phyloP scores from a whole-genome alignment of 2,888 invertebrate species.

The Drosophila emarginata region DNA sequence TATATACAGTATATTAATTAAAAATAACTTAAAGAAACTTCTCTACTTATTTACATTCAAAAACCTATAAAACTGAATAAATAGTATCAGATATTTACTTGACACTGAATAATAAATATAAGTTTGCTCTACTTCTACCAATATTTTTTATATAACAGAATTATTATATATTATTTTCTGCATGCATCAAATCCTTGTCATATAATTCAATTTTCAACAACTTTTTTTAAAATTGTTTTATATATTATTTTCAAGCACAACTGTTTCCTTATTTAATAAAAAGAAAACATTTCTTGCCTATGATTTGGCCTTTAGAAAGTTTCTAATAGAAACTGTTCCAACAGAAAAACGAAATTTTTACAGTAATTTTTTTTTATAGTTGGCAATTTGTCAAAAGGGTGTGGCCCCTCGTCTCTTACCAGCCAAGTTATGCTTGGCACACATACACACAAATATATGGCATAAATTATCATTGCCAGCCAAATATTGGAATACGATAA shows the following conservation, averaged over 20 bases:
- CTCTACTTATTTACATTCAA: too few species aligned
- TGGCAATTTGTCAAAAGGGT: slow-evolving; percentile 74
- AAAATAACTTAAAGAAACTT: too few species aligned
- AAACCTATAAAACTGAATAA: too few species aligned
- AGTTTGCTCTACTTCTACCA: too few species aligned
- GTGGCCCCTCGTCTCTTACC: slow-evolving; percentile 43
- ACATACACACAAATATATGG: slow-evolving; percentile 25
- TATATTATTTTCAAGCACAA: not conserved
- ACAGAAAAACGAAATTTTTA: slow-evolving; percentile 1
- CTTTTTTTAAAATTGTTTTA: not conserved
- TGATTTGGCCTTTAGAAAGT: slow-evolving; percentile 33
- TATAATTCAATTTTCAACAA: too few species aligned
- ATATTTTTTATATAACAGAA: too few species aligned
- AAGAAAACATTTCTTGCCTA: slow-evolving; percentile 9
- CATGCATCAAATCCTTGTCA: too few species aligned
- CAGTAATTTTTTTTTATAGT: slow-evolving; percentile 32
- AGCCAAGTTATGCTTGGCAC: slow-evolving; percentile 14
- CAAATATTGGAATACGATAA: slow-evolving; percentile 68
- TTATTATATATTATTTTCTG: too few species aligned
- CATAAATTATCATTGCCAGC: slow-evolving; percentile 69
- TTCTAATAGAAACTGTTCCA: slow-evolving; percentile 24
- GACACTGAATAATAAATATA: too few species aligned
- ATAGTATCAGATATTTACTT: too few species aligned
- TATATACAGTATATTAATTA: too few species aligned
- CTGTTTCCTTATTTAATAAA: slow-evolving; percentile 16